Evolutionary conservation across 2,113 vertebrate genomes (phyloP).

Genomic region (Sinocyclocheilus anophthalmus): DNA sequence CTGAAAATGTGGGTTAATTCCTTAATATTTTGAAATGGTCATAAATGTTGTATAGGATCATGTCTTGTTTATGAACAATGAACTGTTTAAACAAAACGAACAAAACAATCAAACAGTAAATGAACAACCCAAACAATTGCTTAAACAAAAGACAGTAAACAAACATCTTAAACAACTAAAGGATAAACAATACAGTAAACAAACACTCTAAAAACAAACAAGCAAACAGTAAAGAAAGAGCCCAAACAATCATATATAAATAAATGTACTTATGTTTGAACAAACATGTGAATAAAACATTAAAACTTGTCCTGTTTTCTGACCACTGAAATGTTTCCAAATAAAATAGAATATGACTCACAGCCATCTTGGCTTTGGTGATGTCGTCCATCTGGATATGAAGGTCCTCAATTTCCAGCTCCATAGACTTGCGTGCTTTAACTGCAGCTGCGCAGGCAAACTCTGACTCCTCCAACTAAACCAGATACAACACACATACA

Average conservation of each 20-base stretch:
- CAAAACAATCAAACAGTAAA: background rate
- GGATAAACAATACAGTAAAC: too few species aligned
- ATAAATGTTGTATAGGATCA: background rate
- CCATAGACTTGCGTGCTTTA: slow-evolving; percentile 96
- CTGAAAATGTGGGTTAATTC: background rate
- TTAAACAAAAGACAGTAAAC: background rate
- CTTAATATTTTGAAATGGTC: background rate
- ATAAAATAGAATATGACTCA: slow-evolving; percentile 68
- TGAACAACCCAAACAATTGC: too few species aligned
- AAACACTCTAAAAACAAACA: too few species aligned
- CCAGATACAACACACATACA: slow-evolving; percentile 21
- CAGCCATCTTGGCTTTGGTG: slow-evolving; percentile 86
- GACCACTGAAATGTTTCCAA: background rate
- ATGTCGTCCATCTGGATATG: slow-evolving; percentile 96
- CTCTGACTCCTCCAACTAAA: slow-evolving; percentile 95
- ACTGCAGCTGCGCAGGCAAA: slow-evolving; percentile 90
- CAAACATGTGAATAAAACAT: too few species aligned
- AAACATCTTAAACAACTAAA: background rate
- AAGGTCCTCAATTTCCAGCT: slow-evolving; percentile 94
- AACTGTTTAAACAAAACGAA: too few species aligned
- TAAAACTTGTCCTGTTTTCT: too few species aligned
- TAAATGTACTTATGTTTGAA: too few species aligned
- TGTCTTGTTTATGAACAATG: background rate
- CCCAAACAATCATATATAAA: too few species aligned
- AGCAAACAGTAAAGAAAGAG: too few species aligned